Percentiles rank a stretch among this genome's conserved stretches.
Conservation (phyloP, 2,113 vertebrate genomes). For the Steatornis caripensis region DNA sequence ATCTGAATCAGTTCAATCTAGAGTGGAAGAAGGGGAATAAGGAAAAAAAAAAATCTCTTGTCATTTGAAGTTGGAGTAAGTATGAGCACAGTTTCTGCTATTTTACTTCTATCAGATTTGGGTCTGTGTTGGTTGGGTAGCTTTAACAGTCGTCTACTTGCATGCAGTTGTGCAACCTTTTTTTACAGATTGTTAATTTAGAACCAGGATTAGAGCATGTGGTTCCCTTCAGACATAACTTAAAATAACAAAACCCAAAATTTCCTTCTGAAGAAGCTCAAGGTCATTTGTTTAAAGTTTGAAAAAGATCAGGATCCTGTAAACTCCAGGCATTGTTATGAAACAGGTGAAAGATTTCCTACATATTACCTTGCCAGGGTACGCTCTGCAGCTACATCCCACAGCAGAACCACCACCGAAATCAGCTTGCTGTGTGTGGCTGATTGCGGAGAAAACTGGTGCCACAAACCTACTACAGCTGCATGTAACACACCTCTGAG, state of each 20-base stretch:
- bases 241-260: background rate
- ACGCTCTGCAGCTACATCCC: background rate
- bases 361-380: background rate
- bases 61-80: background rate
- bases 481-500: background rate
- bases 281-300: slow-evolving; percentile 20
- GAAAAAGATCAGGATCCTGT: background rate
- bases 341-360: background rate
- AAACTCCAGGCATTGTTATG: slow-evolving; percentile 7
- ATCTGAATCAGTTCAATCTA: background rate
- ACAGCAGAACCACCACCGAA: background rate
- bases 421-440: background rate
- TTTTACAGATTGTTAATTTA: slow-evolving; percentile 19
- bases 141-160: slow-evolving; percentile 15
- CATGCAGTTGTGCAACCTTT: background rate
- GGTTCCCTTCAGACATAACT: slow-evolving; percentile 35
- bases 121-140: background rate
- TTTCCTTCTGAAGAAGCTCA: slow-evolving; percentile 24
- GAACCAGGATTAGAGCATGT: slow-evolving; percentile 2
- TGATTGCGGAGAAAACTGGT: background rate
- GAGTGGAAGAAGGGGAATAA: background rate
- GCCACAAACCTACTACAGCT: background rate
- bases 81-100: background rate
- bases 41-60: background rate
- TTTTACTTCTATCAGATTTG: background rate